phyloP scores from a whole-genome alignment of 1,140 invertebrate genomes.

The Orchestia grillus region DNA sequence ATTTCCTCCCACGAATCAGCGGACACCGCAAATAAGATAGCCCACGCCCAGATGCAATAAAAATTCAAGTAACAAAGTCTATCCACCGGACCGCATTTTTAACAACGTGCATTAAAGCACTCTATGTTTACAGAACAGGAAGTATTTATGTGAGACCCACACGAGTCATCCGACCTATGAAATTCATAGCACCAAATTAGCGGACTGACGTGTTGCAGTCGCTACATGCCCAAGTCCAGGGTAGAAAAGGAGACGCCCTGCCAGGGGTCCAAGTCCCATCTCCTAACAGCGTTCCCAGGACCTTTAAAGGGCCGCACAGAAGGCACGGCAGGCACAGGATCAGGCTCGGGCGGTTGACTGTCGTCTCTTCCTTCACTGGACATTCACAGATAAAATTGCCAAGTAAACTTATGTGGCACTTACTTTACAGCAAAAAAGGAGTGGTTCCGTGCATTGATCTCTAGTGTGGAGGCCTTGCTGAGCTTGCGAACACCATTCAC shows the following conservation, averaged over 20 bases:
- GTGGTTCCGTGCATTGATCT: not conserved
- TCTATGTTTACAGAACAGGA: too few species aligned
- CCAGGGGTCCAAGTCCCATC: not conserved
- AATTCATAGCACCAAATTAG: not conserved
- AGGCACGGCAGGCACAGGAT: not conserved
- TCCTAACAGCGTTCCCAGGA: not conserved
- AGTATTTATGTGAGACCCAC: not conserved
- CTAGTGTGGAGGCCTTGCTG: not conserved
- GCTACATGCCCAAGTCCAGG: not conserved
- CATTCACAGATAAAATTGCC: slow-evolving; percentile 15
- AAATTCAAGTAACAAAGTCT: not conserved
- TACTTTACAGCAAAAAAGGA: not conserved
- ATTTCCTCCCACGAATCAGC: too few species aligned
- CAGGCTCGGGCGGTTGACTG: not conserved
- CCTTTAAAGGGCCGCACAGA: not conserved
- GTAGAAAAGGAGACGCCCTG: not conserved
- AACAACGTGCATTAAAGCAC: too few species aligned
- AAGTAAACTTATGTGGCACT: not conserved
- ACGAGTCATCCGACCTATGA: not conserved
- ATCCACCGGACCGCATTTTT: not conserved
- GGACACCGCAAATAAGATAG: too few species aligned
- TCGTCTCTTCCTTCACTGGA: not conserved
- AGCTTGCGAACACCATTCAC: not conserved
- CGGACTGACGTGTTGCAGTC: not conserved
- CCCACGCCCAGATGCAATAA: not conserved